Conservation (phyloP, 2,888 invertebrate species). For the Drosophila nr. medialis region DNA sequence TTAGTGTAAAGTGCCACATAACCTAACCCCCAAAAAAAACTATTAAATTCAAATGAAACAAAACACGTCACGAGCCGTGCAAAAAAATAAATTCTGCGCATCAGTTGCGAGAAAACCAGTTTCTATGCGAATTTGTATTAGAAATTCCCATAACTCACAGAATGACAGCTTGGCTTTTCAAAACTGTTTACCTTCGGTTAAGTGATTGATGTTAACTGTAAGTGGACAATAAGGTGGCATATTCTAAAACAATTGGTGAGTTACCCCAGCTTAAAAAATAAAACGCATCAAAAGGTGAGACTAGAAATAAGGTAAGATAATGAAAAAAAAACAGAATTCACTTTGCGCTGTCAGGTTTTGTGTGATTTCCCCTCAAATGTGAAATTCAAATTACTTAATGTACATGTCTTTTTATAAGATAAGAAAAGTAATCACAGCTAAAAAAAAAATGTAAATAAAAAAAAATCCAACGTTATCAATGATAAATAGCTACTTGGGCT, state of each 20-base stretch:
- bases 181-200: slow-evolving; percentile 23
- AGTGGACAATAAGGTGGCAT: slow-evolving; percentile 13
- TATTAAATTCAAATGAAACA: slow-evolving; percentile 8
- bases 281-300: neutral
- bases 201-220: slow-evolving; percentile 32
- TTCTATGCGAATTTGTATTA: slow-evolving; percentile 15
- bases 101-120: slow-evolving; percentile 20
- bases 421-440: neutral
- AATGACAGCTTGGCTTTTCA: slow-evolving; percentile 15
- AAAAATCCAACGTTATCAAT: slow-evolving; percentile 6
- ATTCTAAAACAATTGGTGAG: neutral
- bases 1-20: neutral
- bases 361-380: slow-evolving; percentile 9
- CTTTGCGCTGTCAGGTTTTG: slow-evolving; percentile 1
- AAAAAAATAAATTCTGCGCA: slow-evolving; percentile 9
- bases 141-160: slow-evolving; percentile 34
- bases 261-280: neutral
- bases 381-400: neutral
- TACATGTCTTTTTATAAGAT: neutral
- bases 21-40: neutral
- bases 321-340: neutral
- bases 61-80: slow-evolving; percentile 6
- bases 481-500: slow-evolving; percentile 11
- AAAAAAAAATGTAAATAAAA: neutral
- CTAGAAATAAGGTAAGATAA: neutral